Percentiles rank a stretch among this genome's conserved stretches.
Conservation (phyloP, 2,888 invertebrate genomes). For the Netelia fuscicornis region DNA sequence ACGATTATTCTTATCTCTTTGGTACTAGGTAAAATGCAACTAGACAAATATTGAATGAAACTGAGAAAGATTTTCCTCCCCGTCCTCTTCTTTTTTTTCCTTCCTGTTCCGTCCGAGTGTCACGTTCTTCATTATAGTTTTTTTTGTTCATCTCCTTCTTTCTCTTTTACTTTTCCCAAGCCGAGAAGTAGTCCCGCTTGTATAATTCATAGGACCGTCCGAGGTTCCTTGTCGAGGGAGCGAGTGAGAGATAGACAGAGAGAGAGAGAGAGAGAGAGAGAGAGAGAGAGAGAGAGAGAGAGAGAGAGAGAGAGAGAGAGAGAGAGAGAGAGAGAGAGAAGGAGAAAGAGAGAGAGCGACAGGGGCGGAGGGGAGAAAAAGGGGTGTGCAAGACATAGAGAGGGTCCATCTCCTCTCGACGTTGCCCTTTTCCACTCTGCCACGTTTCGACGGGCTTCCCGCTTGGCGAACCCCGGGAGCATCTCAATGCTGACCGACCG, state of each 20-base stretch:
- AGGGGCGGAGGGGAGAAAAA: conserved; percentile 60
- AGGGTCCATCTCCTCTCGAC: conserved; percentile 51
- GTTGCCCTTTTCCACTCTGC: conserved; percentile 57
- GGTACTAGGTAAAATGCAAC: background rate
- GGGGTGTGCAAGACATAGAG: conserved; percentile 66
- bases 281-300: conserved; percentile 56
- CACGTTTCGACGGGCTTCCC: conserved; percentile 42
- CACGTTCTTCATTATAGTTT: conserved; percentile 69
- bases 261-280: conserved; percentile 61
- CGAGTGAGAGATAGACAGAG: conserved; percentile 61
- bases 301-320: conserved; percentile 68
- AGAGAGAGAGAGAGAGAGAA: conserved; percentile 62
- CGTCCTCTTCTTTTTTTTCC: background rate
- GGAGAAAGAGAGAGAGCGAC: conserved; percentile 62
- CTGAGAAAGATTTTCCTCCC: conserved; percentile 14
- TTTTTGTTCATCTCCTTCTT: conserved; percentile 59
- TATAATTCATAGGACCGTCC: conserved; percentile 84
- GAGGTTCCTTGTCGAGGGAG: conserved; percentile 78
- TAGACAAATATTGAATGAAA: conserved; percentile 29
- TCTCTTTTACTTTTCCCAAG: conserved; percentile 69
- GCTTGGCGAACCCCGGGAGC: conserved; percentile 77
- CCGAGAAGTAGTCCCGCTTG: conserved; percentile 77
- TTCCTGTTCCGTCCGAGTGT: conserved; percentile 54
- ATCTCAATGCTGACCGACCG: conserved; percentile 84
- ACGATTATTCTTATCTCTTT: too few relatives aligned